Evolutionary conservation across 1,140 invertebrate genomes (phyloP), one percentile per base, ranked within the genome.

Genomic region (Drosophila azteca): DNA sequence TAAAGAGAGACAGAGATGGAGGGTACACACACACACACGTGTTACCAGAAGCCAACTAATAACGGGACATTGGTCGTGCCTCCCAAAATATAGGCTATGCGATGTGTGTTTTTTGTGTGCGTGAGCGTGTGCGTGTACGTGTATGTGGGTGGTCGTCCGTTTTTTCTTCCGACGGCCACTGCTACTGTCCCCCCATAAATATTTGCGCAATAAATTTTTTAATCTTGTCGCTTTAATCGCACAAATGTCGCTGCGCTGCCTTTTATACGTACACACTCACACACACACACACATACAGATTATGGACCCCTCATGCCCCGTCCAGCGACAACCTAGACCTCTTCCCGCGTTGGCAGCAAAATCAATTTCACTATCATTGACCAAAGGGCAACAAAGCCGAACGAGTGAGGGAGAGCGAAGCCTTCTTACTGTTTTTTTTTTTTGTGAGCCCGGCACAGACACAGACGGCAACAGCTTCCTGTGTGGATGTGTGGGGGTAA

Each of bases 191-290:
- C 66, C 70, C 71, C 67, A 91, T 91, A 91, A 90, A 91, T 91
- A 91, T 91, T 91, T 91, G 81, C 60, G 90, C 88, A 91, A 91
- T 91, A 91, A 91, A 91, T 91, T 91, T 91, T 91, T 91, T 91
- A 91, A 91, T 91, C 90, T 91, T 87, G 90, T 88, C 81, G 80
- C 77, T 87, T 90, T 90, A 90, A 91, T 91, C 90, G 87, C 77
- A 87, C 90, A 91, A 90, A 91, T 91, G 90, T 83, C 82, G 79
- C 85, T 89, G 80, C 82, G 79, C 85, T 89, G 80, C 77, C 82
- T 82, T 84, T 78, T 77, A 83, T 87, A 68, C 61, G 58, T 62
- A 54, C 53, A 41, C 64, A 54, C 58, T 46, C 72, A 62, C 45
- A 57, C 22, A 31, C 15, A 54, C 52, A 51, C 53, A 53, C 64